A percentile compares a stretch with the other conserved stretches of the same genome.
phyloP scores from a whole-genome alignment of 2,797 vertebrate genomes.

The Mus spretus region DNA sequence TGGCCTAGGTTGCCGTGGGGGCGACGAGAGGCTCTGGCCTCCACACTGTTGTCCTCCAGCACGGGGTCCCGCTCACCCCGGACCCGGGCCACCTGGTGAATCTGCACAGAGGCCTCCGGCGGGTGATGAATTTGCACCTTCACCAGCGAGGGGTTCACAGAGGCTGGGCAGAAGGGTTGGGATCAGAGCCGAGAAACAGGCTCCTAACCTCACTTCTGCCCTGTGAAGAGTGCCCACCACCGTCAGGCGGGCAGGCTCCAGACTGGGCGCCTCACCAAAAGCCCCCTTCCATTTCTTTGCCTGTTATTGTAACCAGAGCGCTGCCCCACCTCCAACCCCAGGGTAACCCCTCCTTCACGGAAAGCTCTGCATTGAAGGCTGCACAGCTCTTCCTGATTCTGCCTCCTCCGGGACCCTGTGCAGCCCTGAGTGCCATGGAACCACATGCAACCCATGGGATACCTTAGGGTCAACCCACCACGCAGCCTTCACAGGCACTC shows the following conservation, averaged over 20 bases:
- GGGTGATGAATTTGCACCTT: constrained; percentile 97
- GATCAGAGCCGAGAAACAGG: constrained; percentile 47
- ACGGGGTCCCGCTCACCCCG: constrained; percentile 87
- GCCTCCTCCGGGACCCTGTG: fast-evolving
- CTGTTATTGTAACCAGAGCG: neutral
- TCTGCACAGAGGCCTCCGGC: constrained; percentile 94
- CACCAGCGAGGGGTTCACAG: constrained; percentile 95
- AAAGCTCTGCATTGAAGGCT: neutral
- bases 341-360: neutral
- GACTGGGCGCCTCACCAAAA: neutral
- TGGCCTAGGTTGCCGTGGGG: constrained; percentile 79
- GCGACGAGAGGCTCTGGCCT: constrained; percentile 90
- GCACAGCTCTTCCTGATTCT: neutral
- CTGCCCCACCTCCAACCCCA: neutral
- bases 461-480: neutral
- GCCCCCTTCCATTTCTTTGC: neutral
- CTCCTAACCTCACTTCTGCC: neutral
- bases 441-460: neutral
- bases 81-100: constrained; percentile 97
- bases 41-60: constrained; percentile 87
- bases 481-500: neutral
- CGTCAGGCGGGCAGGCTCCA: neutral
- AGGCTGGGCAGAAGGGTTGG: constrained; percentile 89
- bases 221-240: neutral
- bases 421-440: neutral